Base-by-base conservation (phyloP, 2,797 vertebrate species). In the Loriculus beryllinus region DNA sequence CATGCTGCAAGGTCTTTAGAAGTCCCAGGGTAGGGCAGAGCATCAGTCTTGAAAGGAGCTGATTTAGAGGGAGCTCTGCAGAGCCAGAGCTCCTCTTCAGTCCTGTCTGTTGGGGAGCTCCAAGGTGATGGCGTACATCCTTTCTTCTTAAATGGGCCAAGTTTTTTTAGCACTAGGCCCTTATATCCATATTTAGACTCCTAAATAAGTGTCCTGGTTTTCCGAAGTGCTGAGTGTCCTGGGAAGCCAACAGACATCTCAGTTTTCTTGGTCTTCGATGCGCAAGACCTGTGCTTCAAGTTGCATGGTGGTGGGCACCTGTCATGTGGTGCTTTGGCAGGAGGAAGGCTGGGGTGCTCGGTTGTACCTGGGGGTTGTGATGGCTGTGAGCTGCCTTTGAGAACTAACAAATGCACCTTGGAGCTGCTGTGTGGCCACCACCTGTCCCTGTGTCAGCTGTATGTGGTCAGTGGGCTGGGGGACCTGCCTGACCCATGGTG, bases 141-240 rank as follows among this genome's bases (percentile, higher is more conserved):
- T 95, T 96, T 96, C 77, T 96, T 95, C 91, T 86, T 96, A 96
- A 96, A 91, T 96, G 95, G 95, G 93, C 70, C 95, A 93, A 70
- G 77, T 91, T 94, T 93, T 97, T 96, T 91, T 96, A 96, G 92
- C 76, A 33, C 89, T 76, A 59, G 91, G 82, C 70, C 82, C 91
- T 94, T 95, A 91, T 88, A 94, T 92, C 95, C 85, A 82, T 96
- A 96, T 96, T 95, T 96, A 95, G 95, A 52, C 70, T 94, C 85
- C 95, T 93, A 77, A 97, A 93, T 93, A 96, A 93, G 63, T 94
- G 96, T 88, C 93, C 95, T 96, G 88, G 48, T 95, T 96, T 96
- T 95, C 83, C 7, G 6, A 86, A 94, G 60, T 90, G 88, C 90
- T 92, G 89, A 86, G 74, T 90, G 91, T 88, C 85, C 80, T 93